phyloP scores from a whole-genome alignment of 2,797 vertebrate genomes.

The Manis javanica region DNA sequence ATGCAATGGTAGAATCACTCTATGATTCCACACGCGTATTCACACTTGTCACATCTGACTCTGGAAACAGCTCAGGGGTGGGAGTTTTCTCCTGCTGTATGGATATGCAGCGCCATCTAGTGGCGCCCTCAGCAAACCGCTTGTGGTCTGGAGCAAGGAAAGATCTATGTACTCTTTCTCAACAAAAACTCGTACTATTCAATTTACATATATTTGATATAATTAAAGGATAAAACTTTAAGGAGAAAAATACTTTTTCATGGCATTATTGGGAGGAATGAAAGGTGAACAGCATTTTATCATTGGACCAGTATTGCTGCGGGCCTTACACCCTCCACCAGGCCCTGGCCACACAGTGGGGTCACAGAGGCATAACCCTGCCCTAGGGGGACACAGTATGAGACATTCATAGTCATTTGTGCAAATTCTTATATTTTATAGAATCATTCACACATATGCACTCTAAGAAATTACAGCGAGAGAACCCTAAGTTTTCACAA shows the following conservation, averaged over 20 bases:
- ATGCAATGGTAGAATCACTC: neutral
- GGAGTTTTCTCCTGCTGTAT: fast-evolving
- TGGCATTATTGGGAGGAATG: neutral
- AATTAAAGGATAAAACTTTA: neutral
- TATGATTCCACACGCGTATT: neutral
- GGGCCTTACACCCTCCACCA: neutral
- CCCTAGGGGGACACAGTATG: fast-evolving
- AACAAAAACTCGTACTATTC: neutral
- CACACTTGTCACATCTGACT: neutral
- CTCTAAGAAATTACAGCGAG: neutral
- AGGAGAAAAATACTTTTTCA: neutral
- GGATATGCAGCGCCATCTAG: constrained; percentile 81
- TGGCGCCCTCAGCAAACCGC: neutral
- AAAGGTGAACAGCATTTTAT: neutral
- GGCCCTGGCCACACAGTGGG: neutral
- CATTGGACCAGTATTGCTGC: neutral
- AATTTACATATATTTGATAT: neutral
- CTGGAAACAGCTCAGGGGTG: fast-evolving
- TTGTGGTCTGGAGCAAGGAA: fast-evolving
- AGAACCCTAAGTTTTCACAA: neutral
- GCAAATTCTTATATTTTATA: fast-evolving
- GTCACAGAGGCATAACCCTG: fast-evolving
- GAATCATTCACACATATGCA: neutral
- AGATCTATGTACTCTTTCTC: neutral
- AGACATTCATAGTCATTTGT: too few relatives aligned